phyloP scores from a whole-genome alignment of 2,113 vertebrate species.

The Paratilapia polleni region DNA sequence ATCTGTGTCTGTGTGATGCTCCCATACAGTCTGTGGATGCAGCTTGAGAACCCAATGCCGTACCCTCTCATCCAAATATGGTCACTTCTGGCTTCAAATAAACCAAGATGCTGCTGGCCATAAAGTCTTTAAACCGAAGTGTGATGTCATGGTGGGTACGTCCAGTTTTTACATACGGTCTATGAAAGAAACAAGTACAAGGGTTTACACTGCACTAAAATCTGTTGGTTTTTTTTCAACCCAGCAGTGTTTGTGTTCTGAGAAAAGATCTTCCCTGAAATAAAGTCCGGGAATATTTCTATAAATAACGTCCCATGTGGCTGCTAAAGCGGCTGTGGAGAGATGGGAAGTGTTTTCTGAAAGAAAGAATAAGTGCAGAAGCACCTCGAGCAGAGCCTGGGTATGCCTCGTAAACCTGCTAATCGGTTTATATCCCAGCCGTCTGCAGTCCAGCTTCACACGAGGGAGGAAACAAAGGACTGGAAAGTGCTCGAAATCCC shows the following conservation, averaged over 20 bases:
- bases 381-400: neutral
- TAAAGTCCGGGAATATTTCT: slow-evolving; percentile 14
- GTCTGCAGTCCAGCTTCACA: neutral
- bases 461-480: neutral
- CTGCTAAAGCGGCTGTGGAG: neutral
- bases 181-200: neutral
- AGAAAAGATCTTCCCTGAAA: neutral
- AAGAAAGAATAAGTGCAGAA: neutral
- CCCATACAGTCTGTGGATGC: neutral
- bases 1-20: no score
- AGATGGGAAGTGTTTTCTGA: neutral
- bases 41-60: no score
- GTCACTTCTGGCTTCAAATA: neutral
- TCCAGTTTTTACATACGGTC: neutral
- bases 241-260: neutral
- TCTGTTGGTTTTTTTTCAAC: neutral
- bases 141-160: neutral
- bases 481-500: fast-evolving
- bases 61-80: no score
- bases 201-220: neutral
- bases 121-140: neutral
- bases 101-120: neutral
- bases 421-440: neutral
- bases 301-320: slow-evolving; percentile 6
- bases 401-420: neutral